Conservation (phyloP, 2,888 invertebrate species). For the Pteria penguin region DNA sequence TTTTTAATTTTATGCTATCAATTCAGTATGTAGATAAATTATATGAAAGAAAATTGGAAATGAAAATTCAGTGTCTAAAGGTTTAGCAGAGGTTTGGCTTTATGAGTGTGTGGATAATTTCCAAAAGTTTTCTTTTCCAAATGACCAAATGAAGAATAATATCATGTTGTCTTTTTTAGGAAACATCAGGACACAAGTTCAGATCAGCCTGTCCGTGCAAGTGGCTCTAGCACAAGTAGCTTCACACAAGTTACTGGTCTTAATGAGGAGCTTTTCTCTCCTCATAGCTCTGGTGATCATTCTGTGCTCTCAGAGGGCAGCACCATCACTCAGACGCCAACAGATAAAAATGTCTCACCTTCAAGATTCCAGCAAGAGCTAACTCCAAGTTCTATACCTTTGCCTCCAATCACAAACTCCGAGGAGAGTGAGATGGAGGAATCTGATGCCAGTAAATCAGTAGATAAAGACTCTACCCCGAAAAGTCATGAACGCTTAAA, state of each 20-base stretch:
- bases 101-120: too few relatives aligned
- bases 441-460: constrained; percentile 49
- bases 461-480: constrained; percentile 47
- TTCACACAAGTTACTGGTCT: constrained; percentile 75
- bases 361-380: constrained; percentile 46
- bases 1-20: too few relatives aligned
- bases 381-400: constrained; percentile 71
- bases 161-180: constrained; percentile 27
- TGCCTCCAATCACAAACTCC: constrained; percentile 63
- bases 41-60: too few relatives aligned
- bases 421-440: constrained; percentile 69
- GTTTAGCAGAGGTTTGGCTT: too few relatives aligned
- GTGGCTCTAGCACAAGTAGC: constrained; percentile 72
- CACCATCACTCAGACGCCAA: constrained; percentile 66
- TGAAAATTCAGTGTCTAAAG: too few relatives aligned
- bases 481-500: constrained; percentile 19
- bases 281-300: constrained; percentile 59
- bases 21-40: too few relatives aligned
- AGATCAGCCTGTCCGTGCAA: constrained; percentile 47
- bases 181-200: constrained; percentile 22
- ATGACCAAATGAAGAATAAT: too few relatives aligned
- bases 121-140: too few relatives aligned
- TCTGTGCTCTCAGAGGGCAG: constrained; percentile 54
- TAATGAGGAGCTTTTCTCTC: constrained; percentile 65
- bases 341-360: constrained; percentile 33